A percentile compares a stretch with the other conserved stretches of the same genome.
These are phyloP conservation scores for Ranitomeya imitator DNA, from an alignment of 2,113 vertebrate genomes.

Conservation along the genomic window DNA sequence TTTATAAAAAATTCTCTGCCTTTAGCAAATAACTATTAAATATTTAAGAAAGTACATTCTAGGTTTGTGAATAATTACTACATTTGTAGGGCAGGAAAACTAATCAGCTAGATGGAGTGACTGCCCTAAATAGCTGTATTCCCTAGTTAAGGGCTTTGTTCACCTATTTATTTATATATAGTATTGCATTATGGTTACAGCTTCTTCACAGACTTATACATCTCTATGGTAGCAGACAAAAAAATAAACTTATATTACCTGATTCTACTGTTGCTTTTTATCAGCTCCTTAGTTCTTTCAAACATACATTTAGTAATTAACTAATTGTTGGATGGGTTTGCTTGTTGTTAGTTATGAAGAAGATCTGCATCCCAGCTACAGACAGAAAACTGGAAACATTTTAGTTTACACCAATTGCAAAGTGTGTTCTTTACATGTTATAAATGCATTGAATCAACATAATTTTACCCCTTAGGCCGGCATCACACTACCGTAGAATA, in stretches of 20 bases:
- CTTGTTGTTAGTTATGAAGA: too few species aligned
- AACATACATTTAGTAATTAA: too few species aligned
- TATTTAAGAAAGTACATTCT: slow-evolving; percentile 9
- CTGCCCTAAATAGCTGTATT: background rate
- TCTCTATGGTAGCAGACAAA: background rate
- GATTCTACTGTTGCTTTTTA: background rate
- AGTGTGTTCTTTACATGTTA: too few species aligned
- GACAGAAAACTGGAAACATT: too few species aligned
- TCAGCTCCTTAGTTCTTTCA: too few species aligned
- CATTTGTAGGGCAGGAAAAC: background rate
- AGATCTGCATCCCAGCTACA: too few species aligned
- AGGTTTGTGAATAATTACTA: slow-evolving; percentile 11
- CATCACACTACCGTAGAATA: too few species aligned
- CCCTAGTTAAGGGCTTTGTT: background rate
- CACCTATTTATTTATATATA: background rate
- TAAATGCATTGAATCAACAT: too few species aligned
- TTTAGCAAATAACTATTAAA: slow-evolving; percentile 43
- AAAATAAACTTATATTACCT: background rate
- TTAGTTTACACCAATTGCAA: too few species aligned
- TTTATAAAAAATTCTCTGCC: slow-evolving; percentile 20
- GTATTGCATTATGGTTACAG: background rate
- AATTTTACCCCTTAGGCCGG: too few species aligned
- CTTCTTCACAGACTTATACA: background rate
- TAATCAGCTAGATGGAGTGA: slow-evolving; percentile 5
- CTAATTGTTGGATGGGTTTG: too few species aligned